Conservation (phyloP, 2,888 invertebrate species). For the Trissoscelio sp. region DNA sequence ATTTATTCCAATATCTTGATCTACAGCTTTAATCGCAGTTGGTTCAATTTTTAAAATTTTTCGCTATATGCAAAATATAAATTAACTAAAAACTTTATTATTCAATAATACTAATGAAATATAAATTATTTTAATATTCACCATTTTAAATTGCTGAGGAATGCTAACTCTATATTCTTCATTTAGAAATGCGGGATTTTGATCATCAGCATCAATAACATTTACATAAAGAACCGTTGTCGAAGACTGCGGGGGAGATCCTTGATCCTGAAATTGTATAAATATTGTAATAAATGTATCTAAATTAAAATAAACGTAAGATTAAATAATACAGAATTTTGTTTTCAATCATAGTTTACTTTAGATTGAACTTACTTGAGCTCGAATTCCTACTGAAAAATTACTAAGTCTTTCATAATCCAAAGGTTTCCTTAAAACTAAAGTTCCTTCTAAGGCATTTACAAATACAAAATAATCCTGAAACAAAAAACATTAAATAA, state of each 20-base stretch:
- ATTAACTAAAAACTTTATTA: background rate
- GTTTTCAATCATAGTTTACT: too few relatives aligned
- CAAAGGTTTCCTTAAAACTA: constrained; percentile 91
- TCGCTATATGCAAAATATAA: constrained; percentile 82
- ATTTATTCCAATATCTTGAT: constrained; percentile 92
- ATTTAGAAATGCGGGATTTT: constrained; percentile 92
- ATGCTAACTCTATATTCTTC: constrained; percentile 90
- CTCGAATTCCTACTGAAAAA: constrained; percentile 89
- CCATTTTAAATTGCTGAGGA: constrained; percentile 86
- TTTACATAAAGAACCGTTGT: constrained; percentile 91
- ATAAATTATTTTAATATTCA: constrained; percentile 72
- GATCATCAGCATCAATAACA: constrained; percentile 95
- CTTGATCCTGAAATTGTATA: constrained; percentile 87
- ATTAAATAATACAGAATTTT: background rate
- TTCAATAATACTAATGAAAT: background rate
- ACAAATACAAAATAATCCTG: constrained; percentile 93
- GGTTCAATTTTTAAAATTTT: constrained; percentile 88
- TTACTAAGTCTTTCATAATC: constrained; percentile 92
- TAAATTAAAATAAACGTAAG: background rate
- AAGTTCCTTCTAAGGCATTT: constrained; percentile 92
- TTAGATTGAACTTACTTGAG: constrained; percentile 83
- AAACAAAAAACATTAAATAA: constrained; percentile 32
- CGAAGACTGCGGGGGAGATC: constrained; percentile 90
- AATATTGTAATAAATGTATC: background rate
- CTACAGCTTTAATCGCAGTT: constrained; percentile 89